Conservation (phyloP, 2,797 vertebrate species). For the Hippopotamyrus pictus region DNA sequence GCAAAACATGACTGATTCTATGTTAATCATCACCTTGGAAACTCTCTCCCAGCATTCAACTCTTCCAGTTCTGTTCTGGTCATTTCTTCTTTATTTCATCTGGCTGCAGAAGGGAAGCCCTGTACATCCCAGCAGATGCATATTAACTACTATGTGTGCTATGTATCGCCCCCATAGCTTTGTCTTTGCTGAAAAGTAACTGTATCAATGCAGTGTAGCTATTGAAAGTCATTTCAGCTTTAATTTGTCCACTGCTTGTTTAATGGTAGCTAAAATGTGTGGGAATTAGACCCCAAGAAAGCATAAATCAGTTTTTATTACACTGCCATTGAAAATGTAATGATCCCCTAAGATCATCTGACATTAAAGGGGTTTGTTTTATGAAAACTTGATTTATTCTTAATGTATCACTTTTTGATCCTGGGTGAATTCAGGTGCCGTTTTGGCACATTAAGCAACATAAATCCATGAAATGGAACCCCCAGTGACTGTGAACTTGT, state of each 20-base stretch:
- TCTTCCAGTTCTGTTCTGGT: neutral
- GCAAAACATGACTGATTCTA: neutral
- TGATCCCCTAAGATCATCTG: conserved; percentile 3
- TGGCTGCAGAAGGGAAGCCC: neutral
- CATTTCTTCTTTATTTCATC: neutral
- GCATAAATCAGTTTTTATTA: neutral
- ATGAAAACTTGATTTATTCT: neutral
- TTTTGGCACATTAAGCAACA: conserved; percentile 4
- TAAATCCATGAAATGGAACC: neutral
- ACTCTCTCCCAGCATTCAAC: neutral
- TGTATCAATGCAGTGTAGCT: neutral
- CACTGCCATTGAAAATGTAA: neutral
- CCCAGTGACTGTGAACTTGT: neutral
- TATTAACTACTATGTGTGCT: neutral
- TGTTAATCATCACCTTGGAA: conserved; percentile 17
- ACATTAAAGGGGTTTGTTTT: neutral
- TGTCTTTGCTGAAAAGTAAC: neutral
- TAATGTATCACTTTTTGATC: neutral
- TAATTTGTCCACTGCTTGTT: neutral
- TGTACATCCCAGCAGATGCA: neutral
- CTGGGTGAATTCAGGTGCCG: neutral
- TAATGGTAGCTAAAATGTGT: neutral
- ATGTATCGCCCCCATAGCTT: neutral
- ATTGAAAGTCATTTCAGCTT: neutral
- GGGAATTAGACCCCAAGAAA: neutral